These are phyloP conservation scores for Porites cylindrica DNA, from an alignment of 92 coral and sea anemone species.

Conservation along the genomic window DNA sequence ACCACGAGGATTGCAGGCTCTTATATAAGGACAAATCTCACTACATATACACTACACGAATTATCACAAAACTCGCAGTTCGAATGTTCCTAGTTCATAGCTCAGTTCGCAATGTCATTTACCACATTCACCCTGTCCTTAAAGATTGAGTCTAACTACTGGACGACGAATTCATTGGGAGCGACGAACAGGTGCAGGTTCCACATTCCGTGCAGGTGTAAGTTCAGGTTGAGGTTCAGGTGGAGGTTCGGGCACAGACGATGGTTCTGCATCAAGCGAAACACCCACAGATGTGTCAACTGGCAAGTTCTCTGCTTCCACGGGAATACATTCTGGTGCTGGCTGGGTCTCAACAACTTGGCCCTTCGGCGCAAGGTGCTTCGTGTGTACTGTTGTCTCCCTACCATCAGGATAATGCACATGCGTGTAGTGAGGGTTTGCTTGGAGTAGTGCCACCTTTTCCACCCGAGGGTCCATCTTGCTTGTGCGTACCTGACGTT, in stretches of 20 bases:
- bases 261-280: background rate
- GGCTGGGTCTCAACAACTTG: constrained; percentile 12
- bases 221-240: background rate
- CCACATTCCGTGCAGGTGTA: background rate
- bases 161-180: constrained; percentile 46
- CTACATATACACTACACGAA: too few species aligned
- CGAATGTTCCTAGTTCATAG: too few species aligned
- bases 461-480: too few species aligned
- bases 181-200: constrained; percentile 33
- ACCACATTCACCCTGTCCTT: constrained; percentile 30
- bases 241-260: background rate
- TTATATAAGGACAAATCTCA: too few species aligned
- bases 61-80: too few species aligned
- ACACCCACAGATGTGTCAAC: constrained; percentile 17
- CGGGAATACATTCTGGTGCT: background rate
- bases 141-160: constrained; percentile 49
- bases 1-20: too few species aligned
- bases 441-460: too few species aligned
- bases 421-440: too few species aligned
- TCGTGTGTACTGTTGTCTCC: too few species aligned
- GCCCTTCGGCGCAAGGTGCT: constrained; percentile 40
- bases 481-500: too few species aligned
- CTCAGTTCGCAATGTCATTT: too few species aligned
- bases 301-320: constrained; percentile 13
- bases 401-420: too few species aligned